A percentile compares a stretch with the other conserved stretches of the same genome.
Conservation (phyloP, 1,140 invertebrate genomes). For the Calosoma granatense region DNA sequence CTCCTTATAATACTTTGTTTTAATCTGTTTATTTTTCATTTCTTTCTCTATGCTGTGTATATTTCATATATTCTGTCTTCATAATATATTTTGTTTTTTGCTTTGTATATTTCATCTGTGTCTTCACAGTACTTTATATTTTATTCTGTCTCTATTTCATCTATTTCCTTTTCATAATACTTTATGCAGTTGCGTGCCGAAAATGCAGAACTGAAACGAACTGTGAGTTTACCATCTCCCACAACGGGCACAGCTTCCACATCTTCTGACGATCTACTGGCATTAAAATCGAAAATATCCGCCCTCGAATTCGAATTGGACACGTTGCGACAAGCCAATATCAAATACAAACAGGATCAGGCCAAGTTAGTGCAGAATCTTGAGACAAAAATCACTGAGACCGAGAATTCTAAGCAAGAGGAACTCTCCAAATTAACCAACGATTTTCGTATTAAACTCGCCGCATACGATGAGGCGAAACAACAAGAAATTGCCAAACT, state of each 20-base stretch:
- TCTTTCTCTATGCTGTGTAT: too few relatives aligned
- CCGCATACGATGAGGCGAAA: not conserved
- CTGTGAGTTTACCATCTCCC: not conserved
- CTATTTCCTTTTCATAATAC: too few relatives aligned
- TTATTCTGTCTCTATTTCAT: too few relatives aligned
- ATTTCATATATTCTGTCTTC: not conserved
- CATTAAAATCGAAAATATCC: conserved; percentile 11
- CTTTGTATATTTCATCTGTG: too few relatives aligned
- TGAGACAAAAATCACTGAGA: not conserved
- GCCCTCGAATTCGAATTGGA: not conserved
- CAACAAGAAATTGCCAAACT: not conserved
- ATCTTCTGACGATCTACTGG: not conserved
- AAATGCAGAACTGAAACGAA: conserved; percentile 17
- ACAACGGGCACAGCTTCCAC: not conserved
- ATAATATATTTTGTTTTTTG: not conserved
- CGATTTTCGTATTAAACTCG: not conserved
- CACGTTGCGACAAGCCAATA: not conserved
- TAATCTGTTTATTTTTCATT: too few relatives aligned
- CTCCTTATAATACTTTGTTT: not conserved
- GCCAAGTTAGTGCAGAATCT: not conserved
- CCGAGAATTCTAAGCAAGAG: not conserved
- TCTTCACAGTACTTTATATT: too few relatives aligned
- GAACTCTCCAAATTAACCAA: not conserved
- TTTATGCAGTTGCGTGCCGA: conserved; percentile 18
- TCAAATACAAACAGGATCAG: not conserved